These are phyloP conservation scores for Furnarius figulus DNA, from an alignment of 2,113 vertebrate species.

Conservation along the genomic window DNA sequence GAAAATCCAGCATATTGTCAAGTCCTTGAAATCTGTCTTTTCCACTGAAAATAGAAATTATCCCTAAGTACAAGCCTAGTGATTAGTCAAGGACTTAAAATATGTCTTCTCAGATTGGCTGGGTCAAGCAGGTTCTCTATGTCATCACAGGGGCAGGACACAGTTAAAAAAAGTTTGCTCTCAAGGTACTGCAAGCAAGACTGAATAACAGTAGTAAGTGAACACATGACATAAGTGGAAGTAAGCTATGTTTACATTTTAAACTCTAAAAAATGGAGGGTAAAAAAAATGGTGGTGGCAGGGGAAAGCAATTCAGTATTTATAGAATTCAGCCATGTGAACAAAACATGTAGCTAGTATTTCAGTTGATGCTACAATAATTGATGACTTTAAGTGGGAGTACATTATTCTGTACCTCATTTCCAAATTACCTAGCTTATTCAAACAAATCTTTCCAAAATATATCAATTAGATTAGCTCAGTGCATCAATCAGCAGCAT, in stretches of 20 bases:
- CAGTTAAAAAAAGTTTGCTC: neutral
- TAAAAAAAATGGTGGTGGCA: neutral
- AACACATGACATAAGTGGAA: neutral
- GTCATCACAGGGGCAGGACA: neutral
- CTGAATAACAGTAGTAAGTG: neutral
- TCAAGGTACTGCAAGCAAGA: neutral
- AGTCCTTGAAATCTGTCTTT: neutral
- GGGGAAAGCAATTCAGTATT: neutral
- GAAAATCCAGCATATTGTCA: neutral
- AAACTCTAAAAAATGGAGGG: neutral
- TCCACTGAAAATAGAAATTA: neutral
- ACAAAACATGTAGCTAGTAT: neutral
- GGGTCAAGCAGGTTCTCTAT: neutral
- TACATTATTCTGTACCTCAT: neutral
- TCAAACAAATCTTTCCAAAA: slow-evolving; percentile 24
- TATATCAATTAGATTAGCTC: slow-evolving; percentile 11
- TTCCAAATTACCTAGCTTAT: slow-evolving; percentile 36
- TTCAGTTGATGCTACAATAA: neutral
- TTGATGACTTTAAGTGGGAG: neutral
- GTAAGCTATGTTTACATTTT: neutral
- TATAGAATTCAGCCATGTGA: neutral
- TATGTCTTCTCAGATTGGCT: neutral
- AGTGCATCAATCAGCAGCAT: slow-evolving; percentile 19
- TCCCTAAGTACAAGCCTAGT: neutral
- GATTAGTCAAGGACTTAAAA: neutral